Percentiles rank a stretch among this genome's conserved stretches.
Evolutionary conservation across 2,888 invertebrate species (phyloP).

Genomic region (Polyommatus icarus): DNA sequence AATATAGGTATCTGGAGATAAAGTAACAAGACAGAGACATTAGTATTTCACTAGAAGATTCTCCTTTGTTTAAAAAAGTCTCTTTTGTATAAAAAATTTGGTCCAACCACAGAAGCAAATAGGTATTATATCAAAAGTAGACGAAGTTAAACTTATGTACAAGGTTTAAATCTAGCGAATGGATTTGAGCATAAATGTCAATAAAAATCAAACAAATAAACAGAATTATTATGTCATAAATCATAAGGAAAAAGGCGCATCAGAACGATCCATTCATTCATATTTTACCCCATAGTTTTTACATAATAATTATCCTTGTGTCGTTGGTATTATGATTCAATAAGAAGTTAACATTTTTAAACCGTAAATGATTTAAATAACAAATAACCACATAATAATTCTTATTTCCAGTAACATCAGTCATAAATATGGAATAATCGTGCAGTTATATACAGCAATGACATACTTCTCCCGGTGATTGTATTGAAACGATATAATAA

Average conservation of each 20-base stretch:
- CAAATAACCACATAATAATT: neutral
- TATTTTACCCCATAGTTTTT: no score
- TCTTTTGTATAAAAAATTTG: no score
- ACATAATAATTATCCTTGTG: no score
- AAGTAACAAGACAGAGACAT: neutral
- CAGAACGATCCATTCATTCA: neutral
- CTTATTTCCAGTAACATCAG: slow-evolving; percentile 3
- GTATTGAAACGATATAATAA: slow-evolving; percentile 21
- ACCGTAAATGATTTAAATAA: neutral
- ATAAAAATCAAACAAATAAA: neutral
- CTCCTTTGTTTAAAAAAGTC: no score
- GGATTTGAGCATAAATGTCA: neutral
- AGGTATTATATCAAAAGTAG: neutral
- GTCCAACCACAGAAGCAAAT: no score
- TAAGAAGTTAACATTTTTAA: neutral
- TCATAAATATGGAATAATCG: slow-evolving; percentile 15
- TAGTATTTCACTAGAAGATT: no score
- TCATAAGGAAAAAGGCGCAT: neutral
- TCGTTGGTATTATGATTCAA: neutral
- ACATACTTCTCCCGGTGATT: neutral
- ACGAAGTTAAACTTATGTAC: neutral
- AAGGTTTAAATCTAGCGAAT: neutral
- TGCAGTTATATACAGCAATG: slow-evolving; percentile 22
- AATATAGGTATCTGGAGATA: neutral
- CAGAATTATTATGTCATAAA: neutral